These are phyloP conservation scores for Limanda limanda DNA, from an alignment of 2,113 vertebrate species.

Conservation along the genomic window DNA sequence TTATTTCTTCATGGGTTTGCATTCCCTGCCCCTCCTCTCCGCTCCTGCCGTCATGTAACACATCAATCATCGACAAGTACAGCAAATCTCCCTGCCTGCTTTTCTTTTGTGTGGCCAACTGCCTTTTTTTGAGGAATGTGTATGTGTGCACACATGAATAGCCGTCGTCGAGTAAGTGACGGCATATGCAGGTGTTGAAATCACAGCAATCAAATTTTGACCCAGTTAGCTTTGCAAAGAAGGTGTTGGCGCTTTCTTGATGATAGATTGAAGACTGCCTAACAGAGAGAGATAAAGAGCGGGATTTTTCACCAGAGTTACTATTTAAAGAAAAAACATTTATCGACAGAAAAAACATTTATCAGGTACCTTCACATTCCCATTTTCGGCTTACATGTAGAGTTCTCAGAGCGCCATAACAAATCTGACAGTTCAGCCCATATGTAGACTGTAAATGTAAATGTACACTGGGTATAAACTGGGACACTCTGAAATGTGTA, in stretches of 20 bases:
- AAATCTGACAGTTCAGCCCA: neutral
- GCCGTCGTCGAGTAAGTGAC: neutral
- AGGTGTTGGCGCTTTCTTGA: conserved; percentile 5
- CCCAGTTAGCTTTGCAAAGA: conserved; percentile 42
- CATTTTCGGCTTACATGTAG: neutral
- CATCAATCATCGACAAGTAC: neutral
- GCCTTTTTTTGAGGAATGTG: neutral
- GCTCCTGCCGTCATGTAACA: neutral
- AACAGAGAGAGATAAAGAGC: neutral
- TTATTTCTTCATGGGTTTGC: neutral
- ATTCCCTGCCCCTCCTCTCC: neutral
- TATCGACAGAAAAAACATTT: neutral
- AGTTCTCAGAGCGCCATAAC: neutral
- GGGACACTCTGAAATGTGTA: neutral
- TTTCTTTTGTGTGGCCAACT: neutral
- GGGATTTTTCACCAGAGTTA: conserved; percentile 2
- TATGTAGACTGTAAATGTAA: neutral
- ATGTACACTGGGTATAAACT: neutral
- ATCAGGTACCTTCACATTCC: neutral
- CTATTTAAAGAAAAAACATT: neutral
- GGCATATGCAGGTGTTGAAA: neutral
- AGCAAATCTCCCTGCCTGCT: neutral
- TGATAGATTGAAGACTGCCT: conserved; percentile 16
- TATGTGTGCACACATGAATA: no score
- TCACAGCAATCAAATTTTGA: conserved; percentile 31